Evolutionary conservation across 2,888 invertebrate genomes (phyloP).

Genomic region (Melikaiella ostensackeni): DNA sequence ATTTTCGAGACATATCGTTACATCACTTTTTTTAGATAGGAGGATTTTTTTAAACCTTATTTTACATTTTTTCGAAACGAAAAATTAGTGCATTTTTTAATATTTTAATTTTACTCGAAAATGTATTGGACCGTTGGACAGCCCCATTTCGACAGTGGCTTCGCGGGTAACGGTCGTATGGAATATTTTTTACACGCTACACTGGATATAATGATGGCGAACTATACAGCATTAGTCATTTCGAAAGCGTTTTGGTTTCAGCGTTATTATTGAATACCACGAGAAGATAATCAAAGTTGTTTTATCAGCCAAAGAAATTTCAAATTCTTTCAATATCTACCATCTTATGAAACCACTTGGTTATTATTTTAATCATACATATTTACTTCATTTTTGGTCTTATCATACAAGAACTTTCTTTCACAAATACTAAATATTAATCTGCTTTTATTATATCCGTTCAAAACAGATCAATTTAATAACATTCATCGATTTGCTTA

Average conservation of each 20-base stretch:
- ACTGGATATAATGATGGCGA: constrained; percentile 55
- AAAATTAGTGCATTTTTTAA: constrained; percentile 7
- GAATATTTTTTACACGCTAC: constrained; percentile 54
- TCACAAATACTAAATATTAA: constrained; percentile 16
- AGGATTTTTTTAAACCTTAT: background rate
- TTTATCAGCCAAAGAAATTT: constrained; percentile 26
- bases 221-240: constrained; percentile 39
- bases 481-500: background rate
- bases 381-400: constrained; percentile 12
- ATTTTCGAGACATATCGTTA: too few species aligned
- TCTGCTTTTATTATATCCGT: background rate
- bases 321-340: constrained; percentile 5
- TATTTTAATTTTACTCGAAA: constrained; percentile 15
- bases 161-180: constrained; percentile 24
- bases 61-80: constrained; percentile 9
- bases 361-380: constrained; percentile 33
- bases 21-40: too few species aligned
- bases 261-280: constrained; percentile 34
- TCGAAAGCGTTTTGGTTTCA: constrained; percentile 32
- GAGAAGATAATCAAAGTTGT: constrained; percentile 31
- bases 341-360: constrained; percentile 24
- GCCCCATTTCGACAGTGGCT: constrained; percentile 3
- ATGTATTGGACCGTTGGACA: constrained; percentile 35
- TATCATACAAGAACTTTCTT: constrained; percentile 14
- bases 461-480: constrained; percentile 19